Evolutionary conservation across 2,113 vertebrate genomes (phyloP), one percentile per base, ranked within the genome.

Genomic region (Aix galericulata): DNA sequence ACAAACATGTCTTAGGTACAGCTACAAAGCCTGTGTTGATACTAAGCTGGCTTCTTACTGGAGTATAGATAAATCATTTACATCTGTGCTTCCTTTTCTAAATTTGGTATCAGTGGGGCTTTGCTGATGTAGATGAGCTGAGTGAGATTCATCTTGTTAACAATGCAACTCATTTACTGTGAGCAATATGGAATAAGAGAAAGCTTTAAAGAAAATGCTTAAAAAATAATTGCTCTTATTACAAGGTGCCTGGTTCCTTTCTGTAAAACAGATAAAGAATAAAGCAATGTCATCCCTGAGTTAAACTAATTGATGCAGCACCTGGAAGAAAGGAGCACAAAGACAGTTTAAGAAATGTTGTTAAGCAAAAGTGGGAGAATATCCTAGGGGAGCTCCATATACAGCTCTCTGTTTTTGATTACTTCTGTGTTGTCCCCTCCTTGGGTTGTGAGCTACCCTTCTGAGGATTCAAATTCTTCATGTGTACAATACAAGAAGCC

Each of bases 361-460:
- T 58, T 32, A 38, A 52, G 22, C 26, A 50, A 85, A 92, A 32
- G 17, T 58, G 10, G 14, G 38, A 77, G 32, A 46, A 5, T 25
- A 66, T 1, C 1, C 4, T 48, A 6, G 1, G 2, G 4, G 3
- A 55, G 0, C 12, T 52, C 64, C 11, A n/a, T 11, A 26, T 52
- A n/a, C 20, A 56, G 8, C 15, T 89, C 27, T 21, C 8, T 62
- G 2, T 18, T 85, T 66, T 64, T 62, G 3, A 10, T 60, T 81
- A 4, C 7, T 1, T 17, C 7, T 64, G 4, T 27, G 14, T 50
- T n/a, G 14, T 29, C 66, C 2, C 53, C 7, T 32, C 13, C 22
- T 26, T 86, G 40, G 5, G 8, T 58, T 79, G 10, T 21, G 8
- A 88, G 5, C 55, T 82, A 36, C 18, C 2, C 6, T 77, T 34